phyloP scores from a whole-genome alignment of 2,113 vertebrate genomes.

The Petromus typicus region DNA sequence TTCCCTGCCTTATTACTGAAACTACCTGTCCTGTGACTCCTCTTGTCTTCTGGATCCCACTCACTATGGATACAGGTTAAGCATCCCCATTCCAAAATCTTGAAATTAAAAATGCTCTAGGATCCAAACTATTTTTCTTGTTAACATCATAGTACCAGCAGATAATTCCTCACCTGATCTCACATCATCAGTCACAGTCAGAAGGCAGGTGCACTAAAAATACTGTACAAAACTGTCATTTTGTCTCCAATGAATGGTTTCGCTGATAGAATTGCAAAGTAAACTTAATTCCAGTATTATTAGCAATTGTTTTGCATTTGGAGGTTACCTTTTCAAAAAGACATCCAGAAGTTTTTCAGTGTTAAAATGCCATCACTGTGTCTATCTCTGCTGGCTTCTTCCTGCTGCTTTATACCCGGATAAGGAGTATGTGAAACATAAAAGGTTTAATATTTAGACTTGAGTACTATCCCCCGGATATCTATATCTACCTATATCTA shows the following conservation, averaged over 20 bases:
- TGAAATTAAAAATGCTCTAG: background rate
- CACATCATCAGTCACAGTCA: background rate
- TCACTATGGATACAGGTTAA: background rate
- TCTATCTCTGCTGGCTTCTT: background rate
- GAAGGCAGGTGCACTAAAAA: background rate
- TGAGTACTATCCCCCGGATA: background rate
- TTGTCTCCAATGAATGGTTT: background rate
- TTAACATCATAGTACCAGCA: background rate
- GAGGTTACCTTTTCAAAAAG: slow-evolving; percentile 6
- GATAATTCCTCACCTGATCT: background rate
- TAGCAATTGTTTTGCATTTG: background rate
- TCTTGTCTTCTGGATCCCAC: background rate
- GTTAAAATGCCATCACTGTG: background rate
- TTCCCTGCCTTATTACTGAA: background rate
- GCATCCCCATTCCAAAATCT: background rate
- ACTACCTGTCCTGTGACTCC: background rate
- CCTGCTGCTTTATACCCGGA: background rate
- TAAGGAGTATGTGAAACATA: background rate
- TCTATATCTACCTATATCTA: background rate
- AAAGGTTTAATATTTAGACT: background rate
- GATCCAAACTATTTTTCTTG: background rate
- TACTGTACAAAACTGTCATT: background rate
- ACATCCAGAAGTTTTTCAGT: background rate
- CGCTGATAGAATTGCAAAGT: slow-evolving; percentile 3
- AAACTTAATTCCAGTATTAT: slow-evolving; percentile 26